phyloP scores from a whole-genome alignment of 1,140 invertebrate species.

The Anadara kagoshimensis region DNA sequence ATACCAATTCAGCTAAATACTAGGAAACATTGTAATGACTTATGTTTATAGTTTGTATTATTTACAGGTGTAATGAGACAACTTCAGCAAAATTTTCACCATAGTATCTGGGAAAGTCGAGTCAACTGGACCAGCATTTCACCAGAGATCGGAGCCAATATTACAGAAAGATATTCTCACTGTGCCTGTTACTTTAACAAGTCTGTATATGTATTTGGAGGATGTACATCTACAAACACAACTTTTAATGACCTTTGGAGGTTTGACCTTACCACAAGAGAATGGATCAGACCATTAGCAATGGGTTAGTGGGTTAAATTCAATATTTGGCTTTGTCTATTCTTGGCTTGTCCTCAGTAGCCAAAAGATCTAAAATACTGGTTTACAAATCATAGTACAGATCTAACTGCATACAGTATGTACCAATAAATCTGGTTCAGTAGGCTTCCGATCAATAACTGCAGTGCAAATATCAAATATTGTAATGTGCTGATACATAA shows the following conservation, averaged over 20 bases:
- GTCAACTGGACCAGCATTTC: slow-evolving; percentile 52
- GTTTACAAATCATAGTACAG: too few relatives aligned
- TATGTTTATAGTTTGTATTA: too few relatives aligned
- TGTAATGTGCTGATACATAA: too few relatives aligned
- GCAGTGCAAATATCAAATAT: too few relatives aligned
- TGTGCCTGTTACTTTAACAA: slow-evolving; percentile 84
- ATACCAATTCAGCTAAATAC: too few relatives aligned
- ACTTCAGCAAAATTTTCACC: slow-evolving; percentile 79
- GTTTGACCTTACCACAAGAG: slow-evolving; percentile 88
- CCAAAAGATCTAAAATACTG: too few relatives aligned
- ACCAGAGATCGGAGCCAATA: slow-evolving; percentile 43
- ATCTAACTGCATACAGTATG: too few relatives aligned
- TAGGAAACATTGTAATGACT: too few relatives aligned
- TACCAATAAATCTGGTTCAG: too few relatives aligned
- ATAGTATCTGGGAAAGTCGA: slow-evolving; percentile 44
- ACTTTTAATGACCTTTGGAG: slow-evolving; percentile 98
- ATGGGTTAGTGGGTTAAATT: slow-evolving; percentile 61
- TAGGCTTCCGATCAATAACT: too few relatives aligned
- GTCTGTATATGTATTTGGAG: slow-evolving; percentile 95
- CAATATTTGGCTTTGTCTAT: too few relatives aligned
- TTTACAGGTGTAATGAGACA: slow-evolving; percentile 83
- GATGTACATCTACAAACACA: slow-evolving; percentile 93
- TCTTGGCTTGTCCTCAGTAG: too few relatives aligned
- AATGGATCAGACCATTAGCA: slow-evolving; percentile 80
- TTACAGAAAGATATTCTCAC: slow-evolving; percentile 76